These are phyloP conservation scores for Wiebesia pumilae DNA, from an alignment of 1,140 invertebrate species.

Conservation along the genomic window DNA sequence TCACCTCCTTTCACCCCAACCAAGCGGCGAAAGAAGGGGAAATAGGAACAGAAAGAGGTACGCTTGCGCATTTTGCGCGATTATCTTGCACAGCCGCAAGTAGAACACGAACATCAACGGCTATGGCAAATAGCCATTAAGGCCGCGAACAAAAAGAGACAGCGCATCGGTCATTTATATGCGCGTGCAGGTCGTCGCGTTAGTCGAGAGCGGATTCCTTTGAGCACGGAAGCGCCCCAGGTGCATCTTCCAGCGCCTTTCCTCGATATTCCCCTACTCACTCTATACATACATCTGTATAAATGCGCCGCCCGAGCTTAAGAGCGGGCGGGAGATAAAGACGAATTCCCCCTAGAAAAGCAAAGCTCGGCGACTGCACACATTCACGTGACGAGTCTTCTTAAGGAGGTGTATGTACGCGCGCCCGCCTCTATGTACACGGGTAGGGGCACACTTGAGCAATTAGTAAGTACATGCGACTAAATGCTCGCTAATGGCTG, in stretches of 20 bases:
- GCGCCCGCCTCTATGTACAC: background rate
- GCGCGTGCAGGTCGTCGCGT: background rate
- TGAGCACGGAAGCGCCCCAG: constrained; percentile 28
- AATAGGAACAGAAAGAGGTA: background rate
- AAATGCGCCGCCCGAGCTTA: background rate
- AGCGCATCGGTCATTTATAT: background rate
- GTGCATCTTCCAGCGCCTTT: constrained; percentile 29
- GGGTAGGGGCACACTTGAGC: constrained; percentile 7
- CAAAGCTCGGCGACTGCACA: background rate
- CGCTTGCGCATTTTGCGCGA: background rate
- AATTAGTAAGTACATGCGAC: constrained; percentile 51
- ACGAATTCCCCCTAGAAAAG: background rate
- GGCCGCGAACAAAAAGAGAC: background rate
- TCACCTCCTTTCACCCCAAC: no score
- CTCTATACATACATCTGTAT: constrained; percentile 27
- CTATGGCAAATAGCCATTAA: constrained; percentile 17
- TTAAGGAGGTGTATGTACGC: background rate
- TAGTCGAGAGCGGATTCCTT: background rate
- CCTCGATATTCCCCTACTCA: no score
- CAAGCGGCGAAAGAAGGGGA: background rate
- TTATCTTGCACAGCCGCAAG: constrained; percentile 7
- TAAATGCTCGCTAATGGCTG: constrained; percentile 51
- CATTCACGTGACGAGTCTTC: background rate
- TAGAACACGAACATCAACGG: no score
- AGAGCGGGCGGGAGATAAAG: background rate